Evolutionary conservation across 2,888 invertebrate species (phyloP).

Genomic region (Malthinus flaveolus): DNA sequence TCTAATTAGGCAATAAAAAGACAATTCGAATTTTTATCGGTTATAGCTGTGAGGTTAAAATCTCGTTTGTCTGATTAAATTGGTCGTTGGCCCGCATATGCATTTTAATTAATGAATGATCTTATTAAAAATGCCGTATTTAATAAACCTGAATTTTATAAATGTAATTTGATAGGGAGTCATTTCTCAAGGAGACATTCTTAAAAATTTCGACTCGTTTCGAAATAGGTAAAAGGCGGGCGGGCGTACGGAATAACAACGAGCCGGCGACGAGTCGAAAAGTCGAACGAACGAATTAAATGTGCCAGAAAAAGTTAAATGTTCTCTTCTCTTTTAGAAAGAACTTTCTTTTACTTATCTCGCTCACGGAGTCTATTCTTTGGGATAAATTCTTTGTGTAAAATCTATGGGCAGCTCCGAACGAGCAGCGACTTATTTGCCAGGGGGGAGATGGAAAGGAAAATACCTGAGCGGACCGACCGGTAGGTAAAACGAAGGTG

Average conservation of each 20-base stretch:
- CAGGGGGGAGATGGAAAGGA: slow-evolving; percentile 5
- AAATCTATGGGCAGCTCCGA: slow-evolving; percentile 3
- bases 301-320: slow-evolving; percentile 8
- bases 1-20: too few relatives aligned
- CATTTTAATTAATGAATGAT: slow-evolving; percentile 4
- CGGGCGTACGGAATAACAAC: not conserved
- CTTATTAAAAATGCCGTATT: not conserved
- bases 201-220: too few relatives aligned
- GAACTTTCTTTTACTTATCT: slow-evolving; percentile 3
- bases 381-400: slow-evolving; percentile 6
- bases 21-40: too few relatives aligned
- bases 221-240: not conserved
- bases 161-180: slow-evolving; percentile 5
- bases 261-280: not conserved
- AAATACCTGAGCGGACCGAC: slow-evolving; percentile 7
- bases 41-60: too few relatives aligned
- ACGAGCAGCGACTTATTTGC: slow-evolving; percentile 5
- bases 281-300: slow-evolving; percentile 4
- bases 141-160: not conserved
- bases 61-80: not conserved
- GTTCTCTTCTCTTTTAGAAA: slow-evolving; percentile 4
- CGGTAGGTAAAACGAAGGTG: slow-evolving; percentile 7
- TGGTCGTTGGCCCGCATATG: slow-evolving; percentile 1
- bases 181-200: slow-evolving; percentile 1
- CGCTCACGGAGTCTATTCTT: not conserved